A percentile compares a stretch with the other conserved stretches of the same genome.
Evolutionary conservation across 2,888 invertebrate species (phyloP).

Genomic region (Drosophila antonietae): DNA sequence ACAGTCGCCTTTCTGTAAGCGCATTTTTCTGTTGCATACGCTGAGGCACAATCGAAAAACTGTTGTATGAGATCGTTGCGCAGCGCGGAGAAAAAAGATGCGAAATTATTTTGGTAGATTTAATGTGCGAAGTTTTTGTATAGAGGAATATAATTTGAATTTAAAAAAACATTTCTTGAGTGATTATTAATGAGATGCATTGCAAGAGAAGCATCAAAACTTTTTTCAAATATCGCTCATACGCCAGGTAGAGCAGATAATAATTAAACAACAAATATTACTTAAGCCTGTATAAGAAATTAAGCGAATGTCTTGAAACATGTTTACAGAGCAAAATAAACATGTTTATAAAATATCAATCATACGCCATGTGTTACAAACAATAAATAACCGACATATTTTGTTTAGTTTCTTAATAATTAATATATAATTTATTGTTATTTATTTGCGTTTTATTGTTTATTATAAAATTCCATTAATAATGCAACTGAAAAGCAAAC

Average conservation of each 20-base stretch:
- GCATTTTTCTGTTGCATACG: conserved; percentile 53
- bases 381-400: no score
- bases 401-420: no score
- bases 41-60: conserved; percentile 33
- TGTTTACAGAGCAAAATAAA: not conserved
- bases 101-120: not conserved
- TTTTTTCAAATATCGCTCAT: not conserved
- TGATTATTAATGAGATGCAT: no score
- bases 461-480: no score
- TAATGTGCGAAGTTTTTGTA: not conserved
- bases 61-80: conserved; percentile 17
- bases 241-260: not conserved
- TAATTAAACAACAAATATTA: conserved; percentile 11
- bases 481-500: conserved; percentile 1
- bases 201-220: no score
- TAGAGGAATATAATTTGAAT: not conserved
- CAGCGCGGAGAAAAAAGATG: not conserved
- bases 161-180: no score
- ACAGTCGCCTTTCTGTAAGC: conserved; percentile 22
- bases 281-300: no score
- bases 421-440: no score
- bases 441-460: no score
- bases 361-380: not conserved
- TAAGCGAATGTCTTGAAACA: no score
- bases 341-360: not conserved